Percentiles rank a stretch among this genome's conserved stretches.
Evolutionary conservation across 2,797 vertebrate species (phyloP).

Genomic region (Myotis planiceps): DNA sequence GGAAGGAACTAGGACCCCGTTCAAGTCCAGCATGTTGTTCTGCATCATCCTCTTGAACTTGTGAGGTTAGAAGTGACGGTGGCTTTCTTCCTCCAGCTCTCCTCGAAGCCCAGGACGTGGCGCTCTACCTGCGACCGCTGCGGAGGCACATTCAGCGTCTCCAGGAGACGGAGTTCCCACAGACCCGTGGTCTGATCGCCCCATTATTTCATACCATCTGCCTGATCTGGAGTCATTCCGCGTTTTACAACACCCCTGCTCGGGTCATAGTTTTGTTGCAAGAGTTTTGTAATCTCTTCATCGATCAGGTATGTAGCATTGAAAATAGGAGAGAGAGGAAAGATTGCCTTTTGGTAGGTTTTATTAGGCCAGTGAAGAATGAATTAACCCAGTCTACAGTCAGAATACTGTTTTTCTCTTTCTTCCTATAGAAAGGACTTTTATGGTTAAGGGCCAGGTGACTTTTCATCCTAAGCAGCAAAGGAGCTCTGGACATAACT

Average conservation of each 20-base stretch:
- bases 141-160: conserved; percentile 85
- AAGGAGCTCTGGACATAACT: neutral
- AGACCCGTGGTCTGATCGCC: conserved; percentile 76
- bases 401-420: neutral
- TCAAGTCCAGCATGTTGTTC: neutral
- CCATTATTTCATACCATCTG: conserved; percentile 89
- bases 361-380: neutral
- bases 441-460: neutral
- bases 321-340: neutral
- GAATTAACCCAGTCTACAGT: neutral
- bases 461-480: neutral
- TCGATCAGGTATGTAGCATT: conserved; percentile 86
- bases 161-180: conserved; percentile 86
- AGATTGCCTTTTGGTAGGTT: neutral
- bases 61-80: neutral
- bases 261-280: conserved; percentile 89
- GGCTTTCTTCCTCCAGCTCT: conserved; percentile 82
- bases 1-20: neutral
- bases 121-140: conserved; percentile 89
- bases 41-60: neutral
- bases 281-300: conserved; percentile 91
- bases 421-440: neutral
- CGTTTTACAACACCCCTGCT: conserved; percentile 86
- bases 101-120: conserved; percentile 88
- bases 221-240: conserved; percentile 90